Evolutionary conservation across 2,113 vertebrate genomes (phyloP).

Genomic region (Bagarius yarrelli): DNA sequence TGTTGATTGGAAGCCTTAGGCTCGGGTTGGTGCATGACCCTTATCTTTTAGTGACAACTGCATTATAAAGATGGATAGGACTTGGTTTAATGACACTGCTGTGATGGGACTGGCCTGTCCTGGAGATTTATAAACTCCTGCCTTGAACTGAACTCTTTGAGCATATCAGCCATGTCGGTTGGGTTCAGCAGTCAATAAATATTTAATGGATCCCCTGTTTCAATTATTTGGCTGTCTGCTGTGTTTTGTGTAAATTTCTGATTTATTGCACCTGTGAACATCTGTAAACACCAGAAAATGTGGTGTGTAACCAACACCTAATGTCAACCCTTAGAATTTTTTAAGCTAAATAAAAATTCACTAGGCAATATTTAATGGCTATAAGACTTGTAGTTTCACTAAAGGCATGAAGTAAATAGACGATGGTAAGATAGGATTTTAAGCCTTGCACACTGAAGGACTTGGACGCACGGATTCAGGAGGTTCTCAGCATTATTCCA

Average conservation of each 20-base stretch:
- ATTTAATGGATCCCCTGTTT: slow-evolving; percentile 40
- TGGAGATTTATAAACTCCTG: slow-evolving; percentile 47
- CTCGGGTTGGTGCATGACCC: slow-evolving; percentile 14
- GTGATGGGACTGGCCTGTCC: slow-evolving; percentile 36
- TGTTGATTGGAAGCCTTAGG: slow-evolving; percentile 1
- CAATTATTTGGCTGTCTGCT: slow-evolving; percentile 12
- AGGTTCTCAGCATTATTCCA: too few relatives aligned
- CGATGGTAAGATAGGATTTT: too few relatives aligned
- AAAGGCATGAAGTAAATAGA: too few relatives aligned
- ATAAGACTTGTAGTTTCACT: too few relatives aligned
- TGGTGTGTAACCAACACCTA: neutral
- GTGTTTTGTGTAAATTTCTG: neutral
- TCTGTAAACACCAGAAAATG: neutral
- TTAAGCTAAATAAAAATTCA: too few relatives aligned
- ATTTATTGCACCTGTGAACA: neutral
- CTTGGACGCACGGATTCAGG: too few relatives aligned
- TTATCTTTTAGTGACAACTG: slow-evolving; percentile 4
- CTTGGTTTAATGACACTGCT: slow-evolving; percentile 10
- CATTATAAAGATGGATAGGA: slow-evolving; percentile 43
- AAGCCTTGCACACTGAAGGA: too few relatives aligned
- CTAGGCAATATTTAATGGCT: too few relatives aligned
- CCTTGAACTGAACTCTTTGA: slow-evolving; percentile 21
- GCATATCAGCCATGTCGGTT: slow-evolving; percentile 2
- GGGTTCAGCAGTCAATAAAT: slow-evolving; percentile 31
- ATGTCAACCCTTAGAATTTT: too few relatives aligned